Evolutionary conservation across 2,113 vertebrate genomes (phyloP), one percentile per base, ranked within the genome.

Genomic region (Equus przewalskii): DNA sequence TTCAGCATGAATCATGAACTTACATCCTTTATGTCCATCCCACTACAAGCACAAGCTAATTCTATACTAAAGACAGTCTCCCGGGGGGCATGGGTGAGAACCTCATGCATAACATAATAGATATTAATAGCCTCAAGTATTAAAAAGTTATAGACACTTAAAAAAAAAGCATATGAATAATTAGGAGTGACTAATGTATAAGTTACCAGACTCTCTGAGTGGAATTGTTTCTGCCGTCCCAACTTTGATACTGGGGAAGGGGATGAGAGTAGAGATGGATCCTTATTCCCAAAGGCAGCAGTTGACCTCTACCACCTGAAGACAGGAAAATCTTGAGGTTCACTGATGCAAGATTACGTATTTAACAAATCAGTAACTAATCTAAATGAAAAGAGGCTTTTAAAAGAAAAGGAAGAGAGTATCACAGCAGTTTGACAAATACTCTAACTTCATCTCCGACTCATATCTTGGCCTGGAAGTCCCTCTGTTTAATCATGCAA

Each of bases 81-180:
- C 13, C 28, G 13, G 3, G 7, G 19, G 21, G 12, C 4, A 24
- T 36, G 10, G 5, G 24, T 19, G 49, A 46, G 13, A 3, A 2
- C 0, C 16, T 33, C 30, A 91, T 26, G 33, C 15, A 21, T 21
- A 46, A 28, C 16, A 22, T 44, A 79, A 16, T 0, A 80, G 49
- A 95, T 14, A 80, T 14, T 49, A 79, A 64, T 46, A 73, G 73
- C 7, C 11, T 80, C 58, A 62, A 51, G 28, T 6, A 46, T 72
- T 89, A 88, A 88, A 82, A 58, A 62, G 14, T 21, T 46, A 36
- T 0, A 79, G 13, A 69, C 10, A 60, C 12, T 70, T 1, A 36
- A 64, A 80, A 33, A 49, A 12, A 84, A 49, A 96, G 89, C 28
- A 18, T 18, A 36, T 49, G 18, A 88, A 69, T 75, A 49, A 76